Evolutionary conservation across 2,888 invertebrate species (phyloP), one percentile per base, ranked within the genome.

Genomic region (Teinopalpus imperialis): DNA sequence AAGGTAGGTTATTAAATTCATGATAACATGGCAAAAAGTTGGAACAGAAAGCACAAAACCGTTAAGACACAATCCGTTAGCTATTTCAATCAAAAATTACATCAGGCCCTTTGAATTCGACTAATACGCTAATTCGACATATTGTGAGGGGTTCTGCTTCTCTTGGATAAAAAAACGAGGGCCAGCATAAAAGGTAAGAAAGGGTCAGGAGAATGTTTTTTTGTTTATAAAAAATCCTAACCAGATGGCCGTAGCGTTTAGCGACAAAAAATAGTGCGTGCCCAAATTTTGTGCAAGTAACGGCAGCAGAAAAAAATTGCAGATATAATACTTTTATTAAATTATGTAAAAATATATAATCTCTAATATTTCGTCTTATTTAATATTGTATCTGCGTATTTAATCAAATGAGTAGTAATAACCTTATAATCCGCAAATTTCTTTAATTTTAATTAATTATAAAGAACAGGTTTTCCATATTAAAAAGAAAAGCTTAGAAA

Each of bases 121-220:
- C 85, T 87, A 88, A 87, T 87, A 86, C 86, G 81, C 75, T 86
- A 87, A 86, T 87, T 81, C 81, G 78, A 81, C 78, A 83, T 86
- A 83, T 85, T 87, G 86, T 78, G 73, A 79, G 81, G 85, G 87
- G 75, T 31, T 72, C 69, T 67, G 57, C 54, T 63, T 62, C 63
- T 63, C 67, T 63, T 41, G 59, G 14, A 37, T 34, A 7, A 63
- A 69, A 72, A 87, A 85, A 75, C 72, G 69, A 72, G 82, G 86
- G 81, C 81, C 68, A 79, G 80, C 70, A 77, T 68, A 76, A 77
- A 72, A 85, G 82, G 83, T 75, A 87, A 83, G 88, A 88, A 88
- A 87, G 88, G 88, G 87, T 88, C 88, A 88, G 87, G 69, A 77
- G 74, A 65, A 63, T 74, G 78, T 72, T 85, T 86, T 41, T 77